Evolutionary conservation across 2,113 vertebrate genomes (phyloP), one percentile per base, ranked within the genome.

Genomic region (Machaerirhynchus nigripectus): DNA sequence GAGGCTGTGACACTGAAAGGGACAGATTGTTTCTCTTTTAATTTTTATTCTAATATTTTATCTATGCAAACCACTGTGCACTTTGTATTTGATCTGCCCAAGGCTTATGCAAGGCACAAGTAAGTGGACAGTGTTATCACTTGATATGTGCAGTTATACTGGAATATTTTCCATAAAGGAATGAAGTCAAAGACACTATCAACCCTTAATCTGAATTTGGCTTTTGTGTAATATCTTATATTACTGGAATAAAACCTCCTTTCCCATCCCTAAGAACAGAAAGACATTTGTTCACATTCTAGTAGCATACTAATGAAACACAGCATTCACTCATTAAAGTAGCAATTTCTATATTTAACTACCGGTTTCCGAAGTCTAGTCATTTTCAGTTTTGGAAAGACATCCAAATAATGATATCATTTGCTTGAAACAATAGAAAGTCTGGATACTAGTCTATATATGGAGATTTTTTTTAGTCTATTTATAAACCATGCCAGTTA

Each of bases 401-500:
- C 95, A 94, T 96, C 92, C 88, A 96, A 97, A 91, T 74, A 94
- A 95, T 97, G 95, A 97, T 95, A 96, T 97, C 95, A 97, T 91
- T 96, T 91, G 84, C 68, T 93, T 97, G 95, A 95, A 96, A 97
- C 96, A 97, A 97, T 96, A 97, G 96, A 96, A 97, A 96, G 97
- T 95, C 97, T 96, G 96, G 97, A 94, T 94, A 63, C 89, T 97
- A 93, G 78, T 96, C 97, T 97, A 97, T 97, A 96, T 96, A 97
- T 78, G 97, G 97, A 93, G 74, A 77, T 92, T 88, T 91, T 94
- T 94, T 95, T 92, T 63, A 84, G 89, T 88, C 97, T 97, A 97
- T 96, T 97, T 95, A 95, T 96, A 96, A 97, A 96, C 91, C 86
- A 96, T 61, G 37, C 84, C 91, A 92, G 95, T 76, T 95, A 94